These are phyloP conservation scores for Drosophila siamana DNA, from an alignment of 2,888 invertebrate species.

Conservation along the genomic window DNA sequence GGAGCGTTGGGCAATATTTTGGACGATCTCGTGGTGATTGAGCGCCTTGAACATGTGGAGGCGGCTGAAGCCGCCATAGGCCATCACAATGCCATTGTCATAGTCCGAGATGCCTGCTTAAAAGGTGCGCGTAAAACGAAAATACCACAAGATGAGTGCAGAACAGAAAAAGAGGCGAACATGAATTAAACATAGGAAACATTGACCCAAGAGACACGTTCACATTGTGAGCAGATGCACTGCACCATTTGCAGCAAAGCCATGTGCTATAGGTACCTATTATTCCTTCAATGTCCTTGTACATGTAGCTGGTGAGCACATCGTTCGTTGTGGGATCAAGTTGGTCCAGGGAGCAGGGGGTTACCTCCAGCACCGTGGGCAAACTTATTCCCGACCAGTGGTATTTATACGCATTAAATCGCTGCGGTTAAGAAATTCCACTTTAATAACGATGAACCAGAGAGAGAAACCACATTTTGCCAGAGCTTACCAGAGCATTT, in stretches of 20 bases:
- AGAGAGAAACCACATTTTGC: neutral
- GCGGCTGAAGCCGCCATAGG: slow-evolving; percentile 95
- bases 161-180: slow-evolving; percentile 50
- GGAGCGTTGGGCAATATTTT: slow-evolving; percentile 94
- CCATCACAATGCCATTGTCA: slow-evolving; percentile 96
- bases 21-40: slow-evolving; percentile 94
- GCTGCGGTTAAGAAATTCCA: slow-evolving; percentile 86
- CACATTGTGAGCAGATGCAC: slow-evolving; percentile 10
- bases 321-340: slow-evolving; percentile 94
- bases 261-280: slow-evolving; percentile 84
- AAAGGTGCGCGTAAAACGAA: slow-evolving; percentile 78
- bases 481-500: slow-evolving; percentile 89
- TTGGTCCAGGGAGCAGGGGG: slow-evolving; percentile 96
- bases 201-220: slow-evolving; percentile 11
- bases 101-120: slow-evolving; percentile 92
- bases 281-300: slow-evolving; percentile 93
- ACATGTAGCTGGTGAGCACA: slow-evolving; percentile 92
- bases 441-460: neutral
- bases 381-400: slow-evolving; percentile 98
- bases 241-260: neutral
- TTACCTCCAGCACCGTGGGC: slow-evolving; percentile 95
- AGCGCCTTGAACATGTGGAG: slow-evolving; percentile 95
- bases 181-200: slow-evolving; percentile 57
- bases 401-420: slow-evolving; percentile 96
- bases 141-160: slow-evolving; percentile 64